Evolutionary conservation across 1,140 invertebrate species (phyloP).

Genomic region (Euwallacea fornicatus): DNA sequence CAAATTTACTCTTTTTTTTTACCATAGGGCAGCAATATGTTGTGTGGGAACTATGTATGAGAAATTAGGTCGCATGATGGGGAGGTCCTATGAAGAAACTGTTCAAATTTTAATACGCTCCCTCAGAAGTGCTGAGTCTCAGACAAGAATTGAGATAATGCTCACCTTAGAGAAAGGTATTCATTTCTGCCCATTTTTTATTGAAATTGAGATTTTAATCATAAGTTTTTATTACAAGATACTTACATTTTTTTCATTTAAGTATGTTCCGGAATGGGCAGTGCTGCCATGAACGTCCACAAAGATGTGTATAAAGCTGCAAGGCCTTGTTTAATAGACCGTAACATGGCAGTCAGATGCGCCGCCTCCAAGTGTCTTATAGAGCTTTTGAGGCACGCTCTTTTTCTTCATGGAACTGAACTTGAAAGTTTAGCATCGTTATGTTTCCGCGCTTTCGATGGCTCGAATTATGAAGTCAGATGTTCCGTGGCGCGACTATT

Average conservation of each 20-base stretch:
- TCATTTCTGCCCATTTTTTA: too few species aligned
- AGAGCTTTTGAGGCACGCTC: conserved; percentile 86
- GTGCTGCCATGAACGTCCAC: conserved; percentile 81
- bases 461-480: conserved; percentile 92
- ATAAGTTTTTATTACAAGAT: neutral
- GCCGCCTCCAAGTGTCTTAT: conserved; percentile 87
- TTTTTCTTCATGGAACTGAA: conserved; percentile 87
- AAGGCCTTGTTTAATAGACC: conserved; percentile 81
- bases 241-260: neutral
- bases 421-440: conserved; percentile 86
- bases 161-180: conserved; percentile 86
- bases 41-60: conserved; percentile 98
- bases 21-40: conserved; percentile 88
- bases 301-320: conserved; percentile 92
- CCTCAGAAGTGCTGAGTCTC: conserved; percentile 92
- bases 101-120: conserved; percentile 90
- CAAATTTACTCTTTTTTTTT: conserved; percentile 8
- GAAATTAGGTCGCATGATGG: conserved; percentile 97
- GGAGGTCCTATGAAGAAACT: conserved; percentile 96
- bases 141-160: conserved; percentile 96
- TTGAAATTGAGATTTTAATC: conserved; percentile 2
- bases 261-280: conserved; percentile 84
- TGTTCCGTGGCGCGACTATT: conserved; percentile 90
- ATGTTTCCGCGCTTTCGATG: conserved; percentile 90
- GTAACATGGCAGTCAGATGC: conserved; percentile 87